Evolutionary conservation across 2,797 vertebrate genomes (phyloP), one percentile per base, ranked within the genome.

Genomic region (Sebastes oblongus): DNA sequence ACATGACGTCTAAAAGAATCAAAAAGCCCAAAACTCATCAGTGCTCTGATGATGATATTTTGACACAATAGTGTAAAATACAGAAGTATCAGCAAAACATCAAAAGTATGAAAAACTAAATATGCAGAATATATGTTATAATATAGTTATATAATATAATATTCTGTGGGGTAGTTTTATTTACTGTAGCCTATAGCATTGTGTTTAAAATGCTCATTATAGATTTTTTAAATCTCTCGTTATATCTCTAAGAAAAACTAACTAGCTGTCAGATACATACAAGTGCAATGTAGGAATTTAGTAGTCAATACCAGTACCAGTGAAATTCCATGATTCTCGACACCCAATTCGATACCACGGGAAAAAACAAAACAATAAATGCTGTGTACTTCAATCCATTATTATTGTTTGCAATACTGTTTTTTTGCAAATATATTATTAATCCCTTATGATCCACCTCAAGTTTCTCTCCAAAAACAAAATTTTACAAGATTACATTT

Each of bases 281-380:
- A 29, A 25, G 30, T 22, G 32, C 9, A 52, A 20, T 24, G 42
- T 13, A 46, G 42, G 42, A 46, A 46, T 46, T 46, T 46, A 46
- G 42, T 46, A 4, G 3, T 46, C 42, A 0, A 46, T 46, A 46
- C 0, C 42, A 46, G 0, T 0, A 4, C 42, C 42, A 18, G 42
- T 2, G 42, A 46, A 46, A 46, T 46, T 46, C 42, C 16, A 46
- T 18, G 42, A 2, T 46, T 46, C 42, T 18, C 42, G 42, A 46
- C 7, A 46, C 42, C 42, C 16, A 46, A 46, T 46, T 46, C 16
- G 42, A 46, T 46, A 46, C 42, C 16, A 4, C 0, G 16, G 1
- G 0, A 8, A 46, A 46, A 46, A 46, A 46, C 0, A 46, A 8
- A 18, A 18, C 1, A 18, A 46, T 3, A 46, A 46, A 46, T 46